Percentiles rank a stretch among this genome's conserved stretches.
Evolutionary conservation across 2,888 invertebrate genomes (phyloP).

Genomic region (Lutraria lutraria): DNA sequence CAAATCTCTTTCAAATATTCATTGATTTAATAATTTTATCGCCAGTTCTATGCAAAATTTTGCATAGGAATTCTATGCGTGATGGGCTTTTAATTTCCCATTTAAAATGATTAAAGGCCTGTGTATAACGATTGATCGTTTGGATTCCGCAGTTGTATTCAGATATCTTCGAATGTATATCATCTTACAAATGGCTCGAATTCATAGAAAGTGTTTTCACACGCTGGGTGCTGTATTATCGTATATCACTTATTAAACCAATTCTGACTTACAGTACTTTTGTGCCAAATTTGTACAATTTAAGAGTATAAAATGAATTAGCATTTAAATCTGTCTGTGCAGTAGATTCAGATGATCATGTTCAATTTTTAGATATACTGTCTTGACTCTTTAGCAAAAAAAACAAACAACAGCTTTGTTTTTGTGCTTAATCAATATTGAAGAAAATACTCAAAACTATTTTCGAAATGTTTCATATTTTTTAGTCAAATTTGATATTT

Average conservation of each 20-base stretch:
- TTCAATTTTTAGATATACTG: neutral
- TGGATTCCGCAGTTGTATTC: neutral
- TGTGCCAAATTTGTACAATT: neutral
- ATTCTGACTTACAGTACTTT: too few species aligned
- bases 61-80: neutral
- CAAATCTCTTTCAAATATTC: constrained; percentile 13
- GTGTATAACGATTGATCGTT: neutral
- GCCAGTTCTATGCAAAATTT: neutral
- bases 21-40: constrained; percentile 14
- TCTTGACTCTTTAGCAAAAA: too few species aligned
- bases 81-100: constrained; percentile 25
- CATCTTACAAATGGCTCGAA: neutral
- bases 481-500: too few species aligned
- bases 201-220: neutral
- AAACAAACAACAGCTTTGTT: too few species aligned
- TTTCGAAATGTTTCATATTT: too few species aligned
- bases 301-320: neutral
- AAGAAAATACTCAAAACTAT: too few species aligned
- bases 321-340: neutral
- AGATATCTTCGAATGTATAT: neutral
- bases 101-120: neutral
- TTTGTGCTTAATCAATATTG: too few species aligned
- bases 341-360: neutral
- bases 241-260: too few species aligned
- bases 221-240: too few species aligned